Evolutionary conservation across 1,140 invertebrate species (phyloP), one percentile per base, ranked within the genome.

Genomic region (Listronotus bonariensis): DNA sequence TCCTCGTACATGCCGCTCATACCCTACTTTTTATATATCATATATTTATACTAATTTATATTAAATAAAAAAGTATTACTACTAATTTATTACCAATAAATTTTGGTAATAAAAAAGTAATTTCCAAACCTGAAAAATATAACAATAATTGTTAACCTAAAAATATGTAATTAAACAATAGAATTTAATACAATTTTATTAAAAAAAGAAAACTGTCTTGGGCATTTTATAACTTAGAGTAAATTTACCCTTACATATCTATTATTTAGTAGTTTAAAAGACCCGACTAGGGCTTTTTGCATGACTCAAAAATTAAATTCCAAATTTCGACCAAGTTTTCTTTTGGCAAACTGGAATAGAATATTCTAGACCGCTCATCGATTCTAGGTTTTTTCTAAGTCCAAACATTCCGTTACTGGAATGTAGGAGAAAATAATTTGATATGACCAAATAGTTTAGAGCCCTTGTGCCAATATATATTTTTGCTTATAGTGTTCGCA

Each of bases 171-270:
- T 20, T 7, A 20, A 49, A 49, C 12, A 31, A 49, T 49, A 49
- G 46, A 49, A 49, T 49, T 49, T 49, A 49, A 49, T 49, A 49
- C 46, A 49, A 49, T 49, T 49, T 49, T 49, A 26, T 4, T 49
- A 20, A 49, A 49, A 49, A 49, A 49, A 12, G 7, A 11, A 20
- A 49, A 49, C 6, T 49, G 15, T 49, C 20, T 49, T 49, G 46
- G 46, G 46, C 46, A 49, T 49, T 49, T 49, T 49, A 18, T 49
- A 49, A 49, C 15, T 26, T 49, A 49, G 46, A 18, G 17, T 45
- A n/a, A 45, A 45, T 45, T 18, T 26, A 9, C 20, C 15, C 15
- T 49, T 49, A 49, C 46, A 49, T 49, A 49, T 49, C 46, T 49
- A 49, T 49, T 49, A 49, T 49, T 49, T 49, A 49, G 18, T 49